Evolutionary conservation across 2,113 vertebrate genomes (phyloP), one percentile per base, ranked within the genome.

Genomic region (Marcusenius ussheri): DNA sequence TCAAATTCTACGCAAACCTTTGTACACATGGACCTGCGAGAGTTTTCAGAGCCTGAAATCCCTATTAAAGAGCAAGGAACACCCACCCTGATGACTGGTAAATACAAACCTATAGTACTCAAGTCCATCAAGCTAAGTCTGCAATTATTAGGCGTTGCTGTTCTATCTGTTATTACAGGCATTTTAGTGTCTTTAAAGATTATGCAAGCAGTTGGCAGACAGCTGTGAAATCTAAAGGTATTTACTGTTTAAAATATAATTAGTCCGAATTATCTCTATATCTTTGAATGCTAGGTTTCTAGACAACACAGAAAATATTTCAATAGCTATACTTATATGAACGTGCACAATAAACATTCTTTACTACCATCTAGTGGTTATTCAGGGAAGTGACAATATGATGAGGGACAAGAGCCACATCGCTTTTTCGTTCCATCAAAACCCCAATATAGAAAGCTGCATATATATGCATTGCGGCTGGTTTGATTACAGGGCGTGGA

Each of bases 301-400:
- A 42, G 74, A 5, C 27, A 77, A 17, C 70, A 39, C 31, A 77
- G 4, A 80, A 77, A 77, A 77, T 77, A 77, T 77, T 77, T 77
- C 31, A 77, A 35, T 35, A 19, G 15, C 35, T 42, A n/a, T 39
- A 19, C 31, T 42, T 77, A 39, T 80, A 80, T 70, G 39, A 42
- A 42, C 35, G 35, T 80, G 13, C 35, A 7, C 35, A 80, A 80
- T 35, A 80, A 80, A 19, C 74, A 19, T 89, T 39, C 88, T 89
- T 70, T 89, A 39, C 7, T 49, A 35, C 87, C 88, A 50, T 89
- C 88, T 89, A 77, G 88, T 77, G 88, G 88, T 31, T 24, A 31
- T 51, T 89, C 7, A 11, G 1, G 19, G 83, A 46, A 85, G 49
- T n/a, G 83, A 45, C 24, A 85, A 49, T 19, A 45, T 47, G 5